These are phyloP conservation scores for Hydrophis major DNA, from an alignment of 2,797 vertebrate species.

Conservation along the genomic window DNA sequence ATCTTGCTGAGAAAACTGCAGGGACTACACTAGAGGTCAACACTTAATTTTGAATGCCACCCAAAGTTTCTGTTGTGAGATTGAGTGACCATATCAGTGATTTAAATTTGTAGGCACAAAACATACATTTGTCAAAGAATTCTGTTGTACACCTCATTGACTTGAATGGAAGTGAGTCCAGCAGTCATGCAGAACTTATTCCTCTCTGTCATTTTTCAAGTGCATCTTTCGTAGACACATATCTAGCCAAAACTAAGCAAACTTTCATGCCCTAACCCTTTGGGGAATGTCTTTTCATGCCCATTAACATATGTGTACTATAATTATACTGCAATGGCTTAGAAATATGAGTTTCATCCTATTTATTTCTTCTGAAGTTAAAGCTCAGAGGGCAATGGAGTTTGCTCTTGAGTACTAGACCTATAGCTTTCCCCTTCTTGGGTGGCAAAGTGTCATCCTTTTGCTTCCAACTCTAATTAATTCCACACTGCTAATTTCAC, in stretches of 20 bases:
- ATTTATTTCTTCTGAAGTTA: neutral
- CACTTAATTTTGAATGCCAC: neutral
- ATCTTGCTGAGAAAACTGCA: neutral
- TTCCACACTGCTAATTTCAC: neutral
- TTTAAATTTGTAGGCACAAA: neutral
- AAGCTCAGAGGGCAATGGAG: neutral
- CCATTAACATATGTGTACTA: neutral
- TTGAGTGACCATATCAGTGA: neutral
- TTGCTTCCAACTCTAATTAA: neutral
- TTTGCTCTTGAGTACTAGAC: neutral
- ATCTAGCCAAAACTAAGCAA: neutral
- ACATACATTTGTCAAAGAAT: neutral
- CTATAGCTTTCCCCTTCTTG: neutral
- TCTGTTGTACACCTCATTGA: neutral
- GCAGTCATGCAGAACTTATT: neutral
- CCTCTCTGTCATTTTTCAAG: neutral
- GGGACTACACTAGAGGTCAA: neutral
- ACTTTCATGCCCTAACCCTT: neutral
- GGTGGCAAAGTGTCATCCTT: neutral
- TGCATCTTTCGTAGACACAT: neutral
- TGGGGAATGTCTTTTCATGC: neutral
- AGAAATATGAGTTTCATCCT: neutral
- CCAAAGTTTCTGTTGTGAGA: neutral
- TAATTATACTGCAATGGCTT: neutral
- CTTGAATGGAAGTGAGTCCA: neutral